Conservation (phyloP, 2,797 vertebrate species). For the Rhynchonycteris naso region DNA sequence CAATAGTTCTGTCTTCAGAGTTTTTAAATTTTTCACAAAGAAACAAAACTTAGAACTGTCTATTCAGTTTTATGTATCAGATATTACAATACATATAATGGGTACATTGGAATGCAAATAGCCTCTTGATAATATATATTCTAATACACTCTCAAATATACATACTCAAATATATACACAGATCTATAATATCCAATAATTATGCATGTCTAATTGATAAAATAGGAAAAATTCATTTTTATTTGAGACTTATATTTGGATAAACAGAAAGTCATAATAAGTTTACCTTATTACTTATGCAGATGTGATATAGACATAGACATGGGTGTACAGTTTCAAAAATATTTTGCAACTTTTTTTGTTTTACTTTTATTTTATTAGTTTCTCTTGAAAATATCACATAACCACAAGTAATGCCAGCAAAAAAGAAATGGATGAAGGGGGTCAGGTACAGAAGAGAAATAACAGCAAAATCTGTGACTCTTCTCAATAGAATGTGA, state of each 20-base stretch:
- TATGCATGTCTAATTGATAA: background rate
- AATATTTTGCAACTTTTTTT: background rate
- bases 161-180: background rate
- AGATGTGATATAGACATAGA: background rate
- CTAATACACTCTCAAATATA: background rate
- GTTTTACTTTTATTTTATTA: background rate
- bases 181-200: background rate
- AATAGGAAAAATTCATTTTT: background rate
- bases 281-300: background rate
- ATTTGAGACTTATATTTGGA: background rate
- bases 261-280: background rate
- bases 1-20: background rate
- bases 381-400: background rate
- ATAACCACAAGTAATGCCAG: background rate
- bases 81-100: background rate
- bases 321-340: background rate
- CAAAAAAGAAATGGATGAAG: background rate
- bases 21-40: background rate
- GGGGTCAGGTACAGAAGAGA: no score
- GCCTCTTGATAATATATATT: background rate
- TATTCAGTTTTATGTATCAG: background rate
- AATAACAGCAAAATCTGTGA: background rate
- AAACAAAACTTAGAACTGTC: background rate
- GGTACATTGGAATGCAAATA: fast-evolving
- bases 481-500: background rate